phyloP scores from a whole-genome alignment of 1,140 invertebrate species.

The Hyles euphorbiae region DNA sequence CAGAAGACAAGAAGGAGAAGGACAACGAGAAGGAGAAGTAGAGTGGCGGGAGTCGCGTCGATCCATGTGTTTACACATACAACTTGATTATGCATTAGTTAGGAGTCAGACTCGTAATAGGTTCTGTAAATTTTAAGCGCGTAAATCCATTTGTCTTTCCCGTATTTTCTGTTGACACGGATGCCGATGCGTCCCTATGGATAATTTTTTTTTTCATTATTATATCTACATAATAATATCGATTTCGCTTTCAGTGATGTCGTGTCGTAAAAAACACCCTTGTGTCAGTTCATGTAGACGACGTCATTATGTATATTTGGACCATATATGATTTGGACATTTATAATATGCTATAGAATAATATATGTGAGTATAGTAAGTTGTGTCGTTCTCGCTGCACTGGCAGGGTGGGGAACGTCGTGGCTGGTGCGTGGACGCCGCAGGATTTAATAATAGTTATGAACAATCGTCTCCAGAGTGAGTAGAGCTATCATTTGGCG shows the following conservation, averaged over 20 bases:
- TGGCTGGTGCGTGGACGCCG: too few relatives aligned
- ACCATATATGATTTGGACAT: too few relatives aligned
- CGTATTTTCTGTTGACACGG: constrained; percentile 30
- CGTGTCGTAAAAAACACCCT: background rate
- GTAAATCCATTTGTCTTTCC: constrained; percentile 75
- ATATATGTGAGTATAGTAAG: too few relatives aligned
- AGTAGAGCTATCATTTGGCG: too few relatives aligned
- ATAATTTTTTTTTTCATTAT: constrained; percentile 31
- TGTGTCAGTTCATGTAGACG: too few relatives aligned
- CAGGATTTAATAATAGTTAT: too few relatives aligned
- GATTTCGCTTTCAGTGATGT: background rate
- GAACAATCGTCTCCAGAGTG: too few relatives aligned
- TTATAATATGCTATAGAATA: too few relatives aligned
- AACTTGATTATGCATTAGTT: constrained; percentile 40
- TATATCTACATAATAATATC: constrained; percentile 16
- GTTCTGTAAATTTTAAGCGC: constrained; percentile 63
- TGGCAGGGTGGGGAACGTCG: too few relatives aligned
- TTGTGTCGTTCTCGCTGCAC: too few relatives aligned
- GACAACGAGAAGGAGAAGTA: constrained; percentile 47
- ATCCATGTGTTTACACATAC: constrained; percentile 3
- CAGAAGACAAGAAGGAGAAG: constrained; percentile 76
- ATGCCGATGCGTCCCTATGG: constrained; percentile 25
- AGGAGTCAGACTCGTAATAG: constrained; percentile 56
- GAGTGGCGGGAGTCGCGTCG: constrained; percentile 6
- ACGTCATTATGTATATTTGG: too few relatives aligned